Base-by-base conservation (phyloP, 2,113 vertebrate species). In the Thamnaconus septentrionalis region DNA sequence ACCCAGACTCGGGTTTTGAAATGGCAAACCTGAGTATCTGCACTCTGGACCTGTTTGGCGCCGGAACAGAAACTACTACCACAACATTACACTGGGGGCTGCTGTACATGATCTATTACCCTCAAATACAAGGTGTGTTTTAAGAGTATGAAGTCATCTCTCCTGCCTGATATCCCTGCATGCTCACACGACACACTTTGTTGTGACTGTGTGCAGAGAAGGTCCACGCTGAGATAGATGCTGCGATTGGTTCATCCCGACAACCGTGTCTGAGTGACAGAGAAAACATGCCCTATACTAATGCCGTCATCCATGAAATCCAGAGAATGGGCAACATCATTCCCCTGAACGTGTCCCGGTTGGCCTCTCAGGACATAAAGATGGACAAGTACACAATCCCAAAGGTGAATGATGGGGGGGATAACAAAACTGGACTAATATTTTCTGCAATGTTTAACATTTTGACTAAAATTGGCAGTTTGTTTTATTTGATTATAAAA, bases 281-380 rank as follows among this genome's bases (percentile, higher is more conserved):
- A 61, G 47, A 59, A 63, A 88, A 62, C 50, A 75, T 94, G 89
- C 94, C 94, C 0, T 98, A 93, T 75, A 94, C 93, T 47, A 90
- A 95, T 0, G 94, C 94, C 0, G 93, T 94, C 53, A 76, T 97
- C 82, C 94, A 97, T 0, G 95, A 96, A 69, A 87, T 94, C 65
- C 93, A 92, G 75, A 92, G 95, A 65, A 92, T 91, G 72, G 76
- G 89, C 50, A 93, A 94, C 12, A 87, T 95, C 0, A 0, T 94
- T 11, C 94, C 95, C 3, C 63, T 95, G 8, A 93, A 85, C 0
- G 85, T 66, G 6, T 86, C 90, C 8, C 87, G 94, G 56, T 12
- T 87, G 80, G 69, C 91, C 0, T 1, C 3, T 0, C 87, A 53
- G 9, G 93, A 94, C n/a, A 83, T 87, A 0, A 76, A 39, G 0